These are phyloP conservation scores for Pseudomugil tenellus DNA, from an alignment of 2,797 vertebrate species.

Conservation along the genomic window DNA sequence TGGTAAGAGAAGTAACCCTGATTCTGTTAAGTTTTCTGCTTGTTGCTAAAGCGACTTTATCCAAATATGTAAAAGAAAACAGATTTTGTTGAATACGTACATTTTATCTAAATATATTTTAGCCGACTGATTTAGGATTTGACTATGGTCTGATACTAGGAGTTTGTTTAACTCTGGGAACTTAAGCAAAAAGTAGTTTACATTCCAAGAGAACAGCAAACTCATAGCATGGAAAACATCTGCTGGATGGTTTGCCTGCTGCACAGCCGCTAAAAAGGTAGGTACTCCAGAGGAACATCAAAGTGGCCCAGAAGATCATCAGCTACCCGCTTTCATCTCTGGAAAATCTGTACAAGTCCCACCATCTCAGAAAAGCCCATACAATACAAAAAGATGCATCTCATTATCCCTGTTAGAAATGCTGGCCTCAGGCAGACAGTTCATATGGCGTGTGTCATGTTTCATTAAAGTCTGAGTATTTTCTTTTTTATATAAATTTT, in stretches of 20 bases:
- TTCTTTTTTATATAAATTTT: too few relatives aligned
- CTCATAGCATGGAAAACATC: too few relatives aligned
- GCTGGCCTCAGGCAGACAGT: neutral
- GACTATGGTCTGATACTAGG: neutral
- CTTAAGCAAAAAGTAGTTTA: too few relatives aligned
- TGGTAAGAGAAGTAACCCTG: neutral
- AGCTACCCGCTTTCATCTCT: neutral
- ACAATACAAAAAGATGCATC: neutral
- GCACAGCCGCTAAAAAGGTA: conserved; percentile 9
- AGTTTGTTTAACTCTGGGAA: neutral
- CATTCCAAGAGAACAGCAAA: too few relatives aligned
- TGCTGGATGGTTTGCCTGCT: conserved; percentile 6
- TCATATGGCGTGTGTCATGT: neutral
- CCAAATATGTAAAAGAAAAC: conserved; percentile 6
- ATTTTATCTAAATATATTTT: conserved; percentile 1
- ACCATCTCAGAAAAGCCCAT: conserved; percentile 6
- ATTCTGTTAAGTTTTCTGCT: conserved; percentile 10
- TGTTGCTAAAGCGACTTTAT: conserved; percentile 16
- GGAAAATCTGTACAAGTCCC: conserved; percentile 2
- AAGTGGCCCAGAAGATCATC: neutral
- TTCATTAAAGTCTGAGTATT: too few relatives aligned
- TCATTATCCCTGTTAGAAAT: conserved; percentile 1
- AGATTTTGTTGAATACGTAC: neutral
- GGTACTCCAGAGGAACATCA: conserved; percentile 8
- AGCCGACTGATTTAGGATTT: neutral